A percentile compares a stretch with the other conserved stretches of the same genome.
Evolutionary conservation across 2,888 invertebrate genomes (phyloP).

Genomic region (Lithophane ornitopus): DNA sequence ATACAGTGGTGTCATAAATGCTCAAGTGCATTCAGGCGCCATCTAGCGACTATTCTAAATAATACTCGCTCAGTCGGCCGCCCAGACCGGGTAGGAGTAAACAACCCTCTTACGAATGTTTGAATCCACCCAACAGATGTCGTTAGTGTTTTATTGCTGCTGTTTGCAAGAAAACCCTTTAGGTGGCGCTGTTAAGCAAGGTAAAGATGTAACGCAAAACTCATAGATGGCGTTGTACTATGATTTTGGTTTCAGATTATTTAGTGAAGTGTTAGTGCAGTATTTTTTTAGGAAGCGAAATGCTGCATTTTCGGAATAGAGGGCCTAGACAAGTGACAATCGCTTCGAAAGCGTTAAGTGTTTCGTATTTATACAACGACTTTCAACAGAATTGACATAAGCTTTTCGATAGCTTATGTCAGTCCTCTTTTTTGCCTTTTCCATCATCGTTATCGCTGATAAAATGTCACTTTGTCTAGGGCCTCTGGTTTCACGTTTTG

Average conservation of each 20-base stretch:
- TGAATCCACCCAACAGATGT: constrained; percentile 46
- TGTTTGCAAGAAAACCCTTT: not conserved
- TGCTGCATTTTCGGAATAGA: not conserved
- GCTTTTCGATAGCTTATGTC: no score
- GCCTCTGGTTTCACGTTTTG: not conserved
- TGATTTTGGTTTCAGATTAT: not conserved
- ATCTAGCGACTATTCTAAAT: constrained; percentile 27
- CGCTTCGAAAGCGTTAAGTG: no score
- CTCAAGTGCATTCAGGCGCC: constrained; percentile 25
- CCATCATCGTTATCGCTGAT: no score
- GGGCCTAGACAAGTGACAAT: no score
- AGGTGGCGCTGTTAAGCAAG: constrained; percentile 47
- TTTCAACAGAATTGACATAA: no score
- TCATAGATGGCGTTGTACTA: constrained; percentile 52
- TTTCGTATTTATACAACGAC: no score
- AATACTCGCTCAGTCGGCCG: not conserved
- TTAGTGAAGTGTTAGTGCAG: not conserved
- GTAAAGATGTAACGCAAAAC: not conserved
- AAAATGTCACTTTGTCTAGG: no score
- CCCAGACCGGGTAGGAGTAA: not conserved
- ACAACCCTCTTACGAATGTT: constrained; percentile 8
- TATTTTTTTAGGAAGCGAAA: not conserved
- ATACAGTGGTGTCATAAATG: not conserved
- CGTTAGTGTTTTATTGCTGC: constrained; percentile 26
- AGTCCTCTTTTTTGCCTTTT: no score